Evolutionary conservation across 1,140 invertebrate species (phyloP), one percentile per base, ranked within the genome.

Genomic region (Anastrepha obliqua): DNA sequence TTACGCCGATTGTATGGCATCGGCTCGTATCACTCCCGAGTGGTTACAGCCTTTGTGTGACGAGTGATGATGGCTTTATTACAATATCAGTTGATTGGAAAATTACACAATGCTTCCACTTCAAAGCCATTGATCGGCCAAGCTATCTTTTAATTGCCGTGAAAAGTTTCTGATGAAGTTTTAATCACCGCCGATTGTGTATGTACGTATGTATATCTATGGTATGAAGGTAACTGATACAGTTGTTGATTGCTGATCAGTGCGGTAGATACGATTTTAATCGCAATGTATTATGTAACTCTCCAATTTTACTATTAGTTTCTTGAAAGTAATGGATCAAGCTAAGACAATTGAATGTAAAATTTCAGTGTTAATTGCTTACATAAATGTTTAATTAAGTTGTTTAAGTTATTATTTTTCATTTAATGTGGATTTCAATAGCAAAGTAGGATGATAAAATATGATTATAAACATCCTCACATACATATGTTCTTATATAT

Each of bases 71-170:
- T 55, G 42, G 44, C 47, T 81, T 55, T 55, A 81, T 55, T 55
- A 58, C 74, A 81, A 81, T 81, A 55, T 55, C 74, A 81, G 74
- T 20, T 81, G 55, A 81, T 81, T 81, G 47, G 74, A 81, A 81
- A 81, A 81, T 81, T 58, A 15, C 74, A 55, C n/a, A 81, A 81
- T 20, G 20, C 47, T 47, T 42, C 42, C n/a, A 8, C 47, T 81
- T 13, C 47, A 81, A 42, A 20, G 74, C 74, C 47, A 81, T 55
- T n/a, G n/a, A 8, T 81, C 74, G 44, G 13, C 74, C 17, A n/a
- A 55, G 70, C 8, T 39, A 51, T 81, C 74, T 9, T 17, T 15
- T 51, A 55, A 81, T 55, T 55, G 47, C 42, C 47, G 55, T 81
- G 20, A 81, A 81, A 81, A 55, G 74, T 81, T 81, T 55, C 47